Conservation (phyloP, 2,797 vertebrate species). For the Pseudochirops cupreus region DNA sequence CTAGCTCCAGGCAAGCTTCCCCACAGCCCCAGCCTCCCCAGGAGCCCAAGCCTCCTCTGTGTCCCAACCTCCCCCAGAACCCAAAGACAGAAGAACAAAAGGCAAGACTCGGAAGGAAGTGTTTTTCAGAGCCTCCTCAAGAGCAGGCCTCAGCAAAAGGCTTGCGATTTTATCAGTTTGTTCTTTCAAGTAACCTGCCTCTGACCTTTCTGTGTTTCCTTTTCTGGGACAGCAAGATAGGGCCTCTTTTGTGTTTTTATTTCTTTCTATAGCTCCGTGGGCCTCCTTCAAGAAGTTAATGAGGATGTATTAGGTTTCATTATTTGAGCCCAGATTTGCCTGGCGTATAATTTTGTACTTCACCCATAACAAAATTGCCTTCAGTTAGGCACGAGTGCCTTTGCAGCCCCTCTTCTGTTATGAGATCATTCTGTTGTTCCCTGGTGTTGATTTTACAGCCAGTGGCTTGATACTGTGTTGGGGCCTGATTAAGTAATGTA, state of each 20-base stretch:
- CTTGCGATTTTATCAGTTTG: slow-evolving; percentile 62
- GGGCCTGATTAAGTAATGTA: background rate
- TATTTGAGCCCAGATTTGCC: background rate
- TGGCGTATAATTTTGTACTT: background rate
- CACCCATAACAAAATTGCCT: background rate
- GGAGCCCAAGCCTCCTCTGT: accelerated
- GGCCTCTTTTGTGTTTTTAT: background rate
- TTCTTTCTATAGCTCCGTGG: background rate
- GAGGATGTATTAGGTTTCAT: slow-evolving; percentile 42
- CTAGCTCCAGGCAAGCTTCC: background rate
- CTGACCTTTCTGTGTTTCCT: slow-evolving; percentile 59
- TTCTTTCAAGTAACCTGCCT: slow-evolving; percentile 34
- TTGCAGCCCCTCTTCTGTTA: background rate
- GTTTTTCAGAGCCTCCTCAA: slow-evolving; percentile 65
- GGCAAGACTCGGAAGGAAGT: slow-evolving; percentile 68
- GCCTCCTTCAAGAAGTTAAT: slow-evolving; percentile 34
- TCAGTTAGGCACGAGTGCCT: background rate
- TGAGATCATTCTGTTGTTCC: slow-evolving; percentile 15
- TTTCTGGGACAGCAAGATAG: slow-evolving; percentile 55
- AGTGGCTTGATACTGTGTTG: background rate
- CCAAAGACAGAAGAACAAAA: slow-evolving; percentile 58
- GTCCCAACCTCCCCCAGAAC: background rate
- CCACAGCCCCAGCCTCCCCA: background rate
- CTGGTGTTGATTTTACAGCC: background rate
- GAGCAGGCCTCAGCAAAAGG: slow-evolving; percentile 44